Percentiles rank a stretch among this genome's conserved stretches.
Evolutionary conservation across 1,140 invertebrate species (phyloP).

Genomic region (Drosophila funebris): DNA sequence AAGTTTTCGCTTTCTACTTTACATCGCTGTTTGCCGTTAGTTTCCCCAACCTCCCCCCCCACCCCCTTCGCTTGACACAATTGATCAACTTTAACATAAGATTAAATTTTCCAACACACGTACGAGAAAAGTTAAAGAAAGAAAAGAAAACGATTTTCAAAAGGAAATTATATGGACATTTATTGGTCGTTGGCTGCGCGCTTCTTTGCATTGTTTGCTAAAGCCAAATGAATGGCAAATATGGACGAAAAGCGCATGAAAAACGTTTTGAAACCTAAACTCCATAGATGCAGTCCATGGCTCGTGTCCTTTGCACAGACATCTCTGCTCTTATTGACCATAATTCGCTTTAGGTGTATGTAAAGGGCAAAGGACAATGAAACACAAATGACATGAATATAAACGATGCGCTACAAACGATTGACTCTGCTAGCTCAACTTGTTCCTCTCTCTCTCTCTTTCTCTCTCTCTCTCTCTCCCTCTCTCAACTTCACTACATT

Average conservation of each 20-base stretch:
- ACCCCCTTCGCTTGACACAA: too few relatives aligned
- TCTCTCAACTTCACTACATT: too few relatives aligned
- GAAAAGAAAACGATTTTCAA: background rate
- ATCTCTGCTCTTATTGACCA: slow-evolving; percentile 25
- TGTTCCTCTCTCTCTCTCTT: too few relatives aligned
- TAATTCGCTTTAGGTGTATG: slow-evolving; percentile 48
- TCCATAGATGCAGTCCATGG: background rate
- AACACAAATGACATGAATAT: slow-evolving; percentile 72
- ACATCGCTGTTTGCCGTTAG: slow-evolving; percentile 42
- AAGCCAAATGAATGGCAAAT: slow-evolving; percentile 66
- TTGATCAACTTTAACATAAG: slow-evolving; percentile 27
- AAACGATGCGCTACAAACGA: slow-evolving; percentile 51
- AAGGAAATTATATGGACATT: slow-evolving; percentile 54
- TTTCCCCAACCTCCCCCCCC: background rate
- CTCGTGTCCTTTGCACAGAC: background rate
- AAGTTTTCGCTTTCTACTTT: slow-evolving; percentile 54
- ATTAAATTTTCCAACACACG: slow-evolving; percentile 34
- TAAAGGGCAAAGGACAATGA: slow-evolving; percentile 55
- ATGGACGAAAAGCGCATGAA: slow-evolving; percentile 51
- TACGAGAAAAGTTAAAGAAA: too few relatives aligned
- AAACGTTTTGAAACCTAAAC: slow-evolving; percentile 45
- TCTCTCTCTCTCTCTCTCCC: too few relatives aligned
- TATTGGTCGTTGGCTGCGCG: slow-evolving; percentile 55
- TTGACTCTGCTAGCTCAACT: slow-evolving; percentile 33
- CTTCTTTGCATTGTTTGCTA: slow-evolving; percentile 49